These are phyloP conservation scores for Megalops atlanticus DNA, from an alignment of 2,113 vertebrate species.

Conservation along the genomic window DNA sequence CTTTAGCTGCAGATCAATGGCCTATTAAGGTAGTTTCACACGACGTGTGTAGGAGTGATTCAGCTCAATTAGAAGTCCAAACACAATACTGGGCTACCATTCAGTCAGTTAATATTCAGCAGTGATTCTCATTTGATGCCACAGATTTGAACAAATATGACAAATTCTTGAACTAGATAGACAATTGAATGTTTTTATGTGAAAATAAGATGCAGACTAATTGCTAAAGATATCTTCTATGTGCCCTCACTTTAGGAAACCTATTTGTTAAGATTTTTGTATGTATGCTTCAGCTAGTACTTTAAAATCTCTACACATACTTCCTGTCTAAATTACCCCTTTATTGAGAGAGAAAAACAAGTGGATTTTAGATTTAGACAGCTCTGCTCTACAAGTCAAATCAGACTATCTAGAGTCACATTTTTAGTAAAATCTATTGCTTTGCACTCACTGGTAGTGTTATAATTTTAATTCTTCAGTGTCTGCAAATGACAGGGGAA, in stretches of 20 bases:
- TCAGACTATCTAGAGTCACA: background rate
- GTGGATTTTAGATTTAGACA: slow-evolving; percentile 13
- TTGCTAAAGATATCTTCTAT: background rate
- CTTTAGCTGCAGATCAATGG: slow-evolving; percentile 26
- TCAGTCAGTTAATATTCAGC: background rate
- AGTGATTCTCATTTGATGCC: slow-evolving; percentile 3
- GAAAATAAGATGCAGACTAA: background rate
- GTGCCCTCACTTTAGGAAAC: background rate
- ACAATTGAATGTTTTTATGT: background rate
- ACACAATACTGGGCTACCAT: slow-evolving; percentile 4
- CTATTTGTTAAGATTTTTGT: background rate
- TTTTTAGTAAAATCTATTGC: slow-evolving; percentile 9
- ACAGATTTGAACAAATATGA: background rate
- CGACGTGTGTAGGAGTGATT: slow-evolving; percentile 29
- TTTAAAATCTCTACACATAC: background rate
- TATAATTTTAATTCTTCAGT: background rate
- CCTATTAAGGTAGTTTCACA: slow-evolving; percentile 16
- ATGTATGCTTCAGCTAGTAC: background rate
- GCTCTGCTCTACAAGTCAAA: slow-evolving; percentile 1
- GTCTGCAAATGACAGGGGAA: background rate
- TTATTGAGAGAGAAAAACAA: background rate
- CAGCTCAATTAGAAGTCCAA: slow-evolving; percentile 22
- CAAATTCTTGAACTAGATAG: slow-evolving; percentile 3
- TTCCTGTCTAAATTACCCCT: background rate
- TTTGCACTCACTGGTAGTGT: background rate